A percentile compares a stretch with the other conserved stretches of the same genome.
These are phyloP conservation scores for Drosophila kikkawai DNA, from an alignment of 1,140 invertebrate genomes.

Conservation along the genomic window DNA sequence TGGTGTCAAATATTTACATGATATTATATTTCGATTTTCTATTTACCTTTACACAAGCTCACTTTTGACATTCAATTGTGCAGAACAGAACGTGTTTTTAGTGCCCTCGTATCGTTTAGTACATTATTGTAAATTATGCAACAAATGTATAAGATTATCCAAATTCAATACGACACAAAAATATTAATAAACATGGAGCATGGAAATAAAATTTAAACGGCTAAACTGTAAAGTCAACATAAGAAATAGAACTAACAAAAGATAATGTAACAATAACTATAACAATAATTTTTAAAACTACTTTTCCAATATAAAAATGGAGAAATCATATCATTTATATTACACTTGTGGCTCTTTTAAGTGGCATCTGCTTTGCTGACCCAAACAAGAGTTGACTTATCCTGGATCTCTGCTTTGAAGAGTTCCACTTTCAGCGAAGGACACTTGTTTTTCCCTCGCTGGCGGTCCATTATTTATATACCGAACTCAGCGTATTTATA, in stretches of 20 bases:
- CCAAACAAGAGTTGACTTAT: constrained; percentile 4
- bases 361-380: background rate
- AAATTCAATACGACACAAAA: background rate
- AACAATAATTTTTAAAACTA: no score
- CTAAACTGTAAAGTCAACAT: no score
- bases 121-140: background rate
- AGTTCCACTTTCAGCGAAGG: constrained; percentile 11
- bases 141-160: background rate
- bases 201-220: background rate
- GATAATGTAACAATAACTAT: no score
- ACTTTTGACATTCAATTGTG: constrained; percentile 34
- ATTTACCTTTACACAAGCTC: constrained; percentile 63
- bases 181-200: no score
- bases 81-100: constrained; percentile 15
- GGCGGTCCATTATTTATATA: constrained; percentile 29
- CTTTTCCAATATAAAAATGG: background rate
- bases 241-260: no score
- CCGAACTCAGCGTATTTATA: constrained; percentile 53
- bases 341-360: background rate
- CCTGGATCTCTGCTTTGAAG: constrained; percentile 13
- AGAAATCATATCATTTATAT: background rate
- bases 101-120: background rate
- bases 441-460: constrained; percentile 15
- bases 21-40: constrained; percentile 80
- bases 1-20: constrained; percentile 81